A percentile compares a stretch with the other conserved stretches of the same genome.
Conservation (phyloP, 1,140 invertebrate genomes). For the Acromyrmex charruanus region DNA sequence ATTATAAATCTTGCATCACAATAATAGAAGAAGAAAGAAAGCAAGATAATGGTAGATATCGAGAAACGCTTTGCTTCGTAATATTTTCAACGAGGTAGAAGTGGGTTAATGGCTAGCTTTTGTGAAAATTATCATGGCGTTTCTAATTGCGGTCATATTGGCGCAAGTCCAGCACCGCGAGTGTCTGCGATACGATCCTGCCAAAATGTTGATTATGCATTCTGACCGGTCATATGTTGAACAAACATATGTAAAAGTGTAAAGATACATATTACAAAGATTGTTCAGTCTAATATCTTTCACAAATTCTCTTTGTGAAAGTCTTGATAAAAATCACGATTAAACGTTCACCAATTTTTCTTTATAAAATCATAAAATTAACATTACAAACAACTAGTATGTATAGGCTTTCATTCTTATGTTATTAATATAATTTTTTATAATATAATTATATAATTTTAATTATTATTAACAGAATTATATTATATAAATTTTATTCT, state of each 20-base stretch:
- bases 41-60: conserved; percentile 4
- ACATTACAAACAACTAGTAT: neutral
- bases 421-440: neutral
- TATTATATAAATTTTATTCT: no score
- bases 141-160: conserved; percentile 78
- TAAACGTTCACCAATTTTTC: neutral
- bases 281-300: conserved; percentile 1
- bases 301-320: neutral
- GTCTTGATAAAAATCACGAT: neutral
- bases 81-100: conserved; percentile 63
- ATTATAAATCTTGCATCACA: conserved; percentile 11
- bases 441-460: neutral
- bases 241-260: conserved; percentile 4
- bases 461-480: no score
- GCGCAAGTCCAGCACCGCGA: conserved; percentile 69
- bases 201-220: conserved; percentile 46
- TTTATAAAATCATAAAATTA: neutral
- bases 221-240: neutral
- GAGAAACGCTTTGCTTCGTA: conserved; percentile 48
- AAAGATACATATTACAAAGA: neutral
- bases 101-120: conserved; percentile 78
- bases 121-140: conserved; percentile 78
- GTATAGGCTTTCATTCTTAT: no score
- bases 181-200: conserved; percentile 26
- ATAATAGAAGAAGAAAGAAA: neutral